phyloP scores from a whole-genome alignment of 2,888 invertebrate species.

The Crossocerus cetratus region DNA sequence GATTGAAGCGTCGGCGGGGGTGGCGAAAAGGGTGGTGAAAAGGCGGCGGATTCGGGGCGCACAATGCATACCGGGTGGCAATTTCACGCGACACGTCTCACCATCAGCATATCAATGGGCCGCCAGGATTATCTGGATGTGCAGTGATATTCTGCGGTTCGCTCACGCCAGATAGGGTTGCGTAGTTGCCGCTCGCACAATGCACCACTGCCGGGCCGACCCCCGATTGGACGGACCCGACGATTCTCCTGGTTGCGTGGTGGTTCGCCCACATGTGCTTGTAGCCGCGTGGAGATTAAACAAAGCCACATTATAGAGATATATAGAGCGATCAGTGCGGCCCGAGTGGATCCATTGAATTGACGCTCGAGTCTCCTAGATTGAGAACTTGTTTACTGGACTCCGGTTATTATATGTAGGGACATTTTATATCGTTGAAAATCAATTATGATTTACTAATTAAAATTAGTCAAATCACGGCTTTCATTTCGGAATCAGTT shows the following conservation, averaged over 20 bases:
- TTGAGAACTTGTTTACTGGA: too few relatives aligned
- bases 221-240: neutral
- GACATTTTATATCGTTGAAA: too few relatives aligned
- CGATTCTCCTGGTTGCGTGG: neutral
- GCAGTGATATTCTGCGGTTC: conserved; percentile 74
- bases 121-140: conserved; percentile 75
- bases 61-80: conserved; percentile 75
- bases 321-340: conserved; percentile 13
- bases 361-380: too few relatives aligned
- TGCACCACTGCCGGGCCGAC: conserved; percentile 2
- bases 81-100: conserved; percentile 77
- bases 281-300: conserved; percentile 33
- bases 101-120: conserved; percentile 77
- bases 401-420: too few relatives aligned
- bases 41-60: conserved; percentile 64
- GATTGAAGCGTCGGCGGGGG: conserved; percentile 60
- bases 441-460: too few relatives aligned
- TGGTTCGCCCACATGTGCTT: neutral
- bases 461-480: too few relatives aligned
- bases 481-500: too few relatives aligned
- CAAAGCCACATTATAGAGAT: neutral
- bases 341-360: too few relatives aligned
- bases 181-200: conserved; percentile 44
- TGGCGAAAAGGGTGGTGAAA: conserved; percentile 51
- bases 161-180: conserved; percentile 76